Evolutionary conservation across 2,888 invertebrate genomes (phyloP), one percentile per base, ranked within the genome.

Genomic region (Parthenolecanium corni): DNA sequence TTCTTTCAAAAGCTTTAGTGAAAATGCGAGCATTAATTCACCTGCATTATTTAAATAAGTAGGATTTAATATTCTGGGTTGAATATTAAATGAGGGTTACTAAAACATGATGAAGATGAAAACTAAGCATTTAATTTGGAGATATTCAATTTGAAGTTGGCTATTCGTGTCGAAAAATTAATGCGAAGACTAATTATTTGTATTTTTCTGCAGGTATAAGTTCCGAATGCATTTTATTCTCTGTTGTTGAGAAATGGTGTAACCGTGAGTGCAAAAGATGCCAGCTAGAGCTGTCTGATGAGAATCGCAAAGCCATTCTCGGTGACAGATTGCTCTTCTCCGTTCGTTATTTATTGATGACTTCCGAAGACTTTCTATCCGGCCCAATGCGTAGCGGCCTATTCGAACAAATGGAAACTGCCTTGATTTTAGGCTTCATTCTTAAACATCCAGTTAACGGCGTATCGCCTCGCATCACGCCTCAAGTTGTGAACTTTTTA

Each of bases 311-410:
- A 57, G 71, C 74, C 21, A 76, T 79, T 1, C 72, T 82, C 4
- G 68, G 71, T 6, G 73, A 74, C 51, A 72, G 74, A 2, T 69
- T 74, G 76, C 24, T 80, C 76, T 84, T 80, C 69, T 78, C 80
- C 67, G 82, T 82, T 16, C 77, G 85, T 9, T 86, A 85, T 69
- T 76, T 85, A 65, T 73, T 84, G 52, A 81, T 88, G 77, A 75
- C 77, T 12, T 79, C 81, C 11, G 79, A 78, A 54, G 83, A 84
- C 66, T 81, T 87, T 70, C 72, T 77, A 57, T 77, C 78, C 21
- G 80, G 81, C 0, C 81, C 80, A 16, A 77, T 78, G 70, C 72
- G 74, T 9, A 79, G 79, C 49, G 78, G 78, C 1, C 73, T 82
- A 44, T 71, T 82, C 18, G 74, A 76, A 44, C 76, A 77, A 65